These are phyloP conservation scores for Aegypius monachus DNA, from an alignment of 2,113 vertebrate genomes.

Conservation along the genomic window DNA sequence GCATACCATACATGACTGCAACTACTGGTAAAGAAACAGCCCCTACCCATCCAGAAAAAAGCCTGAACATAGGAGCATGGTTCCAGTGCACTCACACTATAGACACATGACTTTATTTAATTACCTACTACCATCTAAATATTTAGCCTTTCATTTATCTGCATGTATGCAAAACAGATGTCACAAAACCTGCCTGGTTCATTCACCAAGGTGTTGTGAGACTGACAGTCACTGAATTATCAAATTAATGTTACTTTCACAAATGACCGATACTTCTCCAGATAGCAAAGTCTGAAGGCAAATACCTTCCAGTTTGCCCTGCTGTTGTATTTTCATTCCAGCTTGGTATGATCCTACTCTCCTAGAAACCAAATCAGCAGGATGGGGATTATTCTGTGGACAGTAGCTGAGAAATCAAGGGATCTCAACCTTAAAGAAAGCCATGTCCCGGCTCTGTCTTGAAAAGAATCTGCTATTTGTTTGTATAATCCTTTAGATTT, in stretches of 20 bases:
- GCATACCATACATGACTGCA: accelerated
- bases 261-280: background rate
- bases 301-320: background rate
- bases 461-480: background rate
- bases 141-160: background rate
- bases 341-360: background rate
- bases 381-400: background rate
- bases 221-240: background rate
- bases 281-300: background rate
- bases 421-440: background rate
- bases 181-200: background rate
- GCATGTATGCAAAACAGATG: background rate
- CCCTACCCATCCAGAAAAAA: background rate
- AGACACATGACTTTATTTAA: background rate
- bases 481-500: background rate
- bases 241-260: background rate
- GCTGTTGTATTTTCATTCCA: background rate
- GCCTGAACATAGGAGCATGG: background rate
- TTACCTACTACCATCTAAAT: background rate
- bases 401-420: background rate
- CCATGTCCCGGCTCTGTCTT: background rate
- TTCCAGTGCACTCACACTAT: background rate
- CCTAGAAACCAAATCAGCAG: background rate
- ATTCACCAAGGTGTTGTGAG: background rate
- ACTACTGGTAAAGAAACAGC: background rate